Evolutionary conservation across 2,888 invertebrate genomes (phyloP).

Genomic region (Augiades crinisus): DNA sequence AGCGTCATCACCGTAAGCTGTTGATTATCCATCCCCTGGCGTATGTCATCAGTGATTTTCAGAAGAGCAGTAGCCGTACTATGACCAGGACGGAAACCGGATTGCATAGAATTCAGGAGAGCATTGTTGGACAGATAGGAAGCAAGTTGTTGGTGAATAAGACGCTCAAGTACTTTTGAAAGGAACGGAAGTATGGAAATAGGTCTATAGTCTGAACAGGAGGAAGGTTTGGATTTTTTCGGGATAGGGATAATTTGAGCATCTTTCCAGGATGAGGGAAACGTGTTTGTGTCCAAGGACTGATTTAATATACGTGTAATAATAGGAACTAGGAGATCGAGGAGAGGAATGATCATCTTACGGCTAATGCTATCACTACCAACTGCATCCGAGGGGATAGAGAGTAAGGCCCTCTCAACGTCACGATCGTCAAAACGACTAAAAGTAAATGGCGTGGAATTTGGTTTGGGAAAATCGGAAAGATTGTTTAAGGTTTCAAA

Average conservation of each 20-base stretch:
- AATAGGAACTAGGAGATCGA: conserved; percentile 8
- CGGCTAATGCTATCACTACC: conserved; percentile 21
- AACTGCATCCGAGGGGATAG: conserved; percentile 14
- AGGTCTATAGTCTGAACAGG: background rate
- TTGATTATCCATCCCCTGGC: conserved; percentile 2
- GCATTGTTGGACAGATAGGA: background rate
- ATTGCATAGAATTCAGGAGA: no score
- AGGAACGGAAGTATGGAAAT: background rate
- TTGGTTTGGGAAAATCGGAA: conserved; percentile 10
- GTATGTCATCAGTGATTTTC: conserved; percentile 14
- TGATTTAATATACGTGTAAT: background rate
- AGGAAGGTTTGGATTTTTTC: background rate
- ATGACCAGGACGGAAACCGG: no score
- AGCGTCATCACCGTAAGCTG: no score
- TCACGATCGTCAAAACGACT: conserved; percentile 5
- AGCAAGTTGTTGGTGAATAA: background rate
- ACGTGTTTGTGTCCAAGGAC: background rate
- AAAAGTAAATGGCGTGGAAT: conserved; percentile 11
- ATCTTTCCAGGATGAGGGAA: conserved; percentile 4
- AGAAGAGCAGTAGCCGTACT: conserved; percentile 6
- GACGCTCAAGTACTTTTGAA: background rate
- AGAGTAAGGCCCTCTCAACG: conserved; percentile 12
- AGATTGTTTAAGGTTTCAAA: background rate
- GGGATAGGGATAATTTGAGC: no score
- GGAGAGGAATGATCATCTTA: conserved; percentile 19